These are phyloP conservation scores for Carassius carassius DNA, from an alignment of 2,113 vertebrate species.

Conservation along the genomic window DNA sequence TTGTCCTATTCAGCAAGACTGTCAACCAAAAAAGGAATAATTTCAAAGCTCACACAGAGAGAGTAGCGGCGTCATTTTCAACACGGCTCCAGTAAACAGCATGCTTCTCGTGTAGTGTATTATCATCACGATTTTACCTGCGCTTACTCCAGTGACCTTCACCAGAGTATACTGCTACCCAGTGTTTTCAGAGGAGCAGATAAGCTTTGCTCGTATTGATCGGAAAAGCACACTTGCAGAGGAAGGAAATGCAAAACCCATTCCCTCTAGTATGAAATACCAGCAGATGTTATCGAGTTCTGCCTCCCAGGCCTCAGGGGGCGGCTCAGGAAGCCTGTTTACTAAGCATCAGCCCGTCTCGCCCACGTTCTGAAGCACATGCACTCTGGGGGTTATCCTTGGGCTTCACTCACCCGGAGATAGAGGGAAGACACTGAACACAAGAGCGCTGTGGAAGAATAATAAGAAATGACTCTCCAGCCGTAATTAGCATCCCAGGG, in stretches of 20 bases:
- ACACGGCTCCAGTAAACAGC: background rate
- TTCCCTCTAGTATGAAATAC: constrained; percentile 60
- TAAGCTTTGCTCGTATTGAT: constrained; percentile 71
- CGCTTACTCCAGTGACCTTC: constrained; percentile 1
- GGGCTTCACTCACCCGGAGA: constrained; percentile 37
- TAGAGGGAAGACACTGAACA: background rate
- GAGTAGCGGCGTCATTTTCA: background rate
- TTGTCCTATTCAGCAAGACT: background rate
- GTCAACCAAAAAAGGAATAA: background rate
- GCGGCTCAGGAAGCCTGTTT: constrained; percentile 50
- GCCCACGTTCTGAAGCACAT: constrained; percentile 49
- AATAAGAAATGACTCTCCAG: background rate
- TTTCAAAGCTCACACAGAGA: background rate
- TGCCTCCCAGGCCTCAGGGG: constrained; percentile 55
- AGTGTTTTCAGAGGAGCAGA: constrained; percentile 61
- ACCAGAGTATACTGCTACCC: background rate
- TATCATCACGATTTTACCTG: background rate
- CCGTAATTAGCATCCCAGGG: constrained; percentile 18
- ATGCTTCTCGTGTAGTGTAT: background rate
- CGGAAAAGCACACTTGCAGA: constrained; percentile 64
- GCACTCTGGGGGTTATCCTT: constrained; percentile 20
- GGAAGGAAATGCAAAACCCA: constrained; percentile 64
- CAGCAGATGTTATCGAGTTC: constrained; percentile 66
- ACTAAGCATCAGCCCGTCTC: constrained; percentile 46
- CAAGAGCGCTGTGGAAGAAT: background rate